phyloP scores from a whole-genome alignment of 2,888 invertebrate genomes.

The Stramonita haemastoma region DNA sequence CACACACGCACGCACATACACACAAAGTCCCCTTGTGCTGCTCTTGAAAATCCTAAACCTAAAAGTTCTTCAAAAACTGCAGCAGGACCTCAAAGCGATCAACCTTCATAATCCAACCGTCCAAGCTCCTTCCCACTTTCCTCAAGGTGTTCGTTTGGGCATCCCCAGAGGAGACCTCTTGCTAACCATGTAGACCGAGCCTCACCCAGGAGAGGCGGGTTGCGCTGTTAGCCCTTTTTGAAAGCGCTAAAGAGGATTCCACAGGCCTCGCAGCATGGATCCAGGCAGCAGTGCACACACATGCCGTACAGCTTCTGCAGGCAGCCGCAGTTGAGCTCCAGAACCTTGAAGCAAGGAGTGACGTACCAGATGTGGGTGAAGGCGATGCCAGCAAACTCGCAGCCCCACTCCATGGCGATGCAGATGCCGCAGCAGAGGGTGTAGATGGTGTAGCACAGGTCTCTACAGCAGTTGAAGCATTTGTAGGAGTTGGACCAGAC shows the following conservation, averaged over 20 bases:
- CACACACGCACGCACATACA: slow-evolving; percentile 1
- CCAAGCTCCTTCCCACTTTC: neutral
- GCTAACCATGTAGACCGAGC: no score
- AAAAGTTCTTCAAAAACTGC: neutral
- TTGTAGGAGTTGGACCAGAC: slow-evolving; percentile 84
- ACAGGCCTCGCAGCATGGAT: slow-evolving; percentile 61
- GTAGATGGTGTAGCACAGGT: slow-evolving; percentile 84
- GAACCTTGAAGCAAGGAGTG: slow-evolving; percentile 83
- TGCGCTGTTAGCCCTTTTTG: slow-evolving; percentile 45
- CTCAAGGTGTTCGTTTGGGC: no score
- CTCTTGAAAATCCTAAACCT: neutral
- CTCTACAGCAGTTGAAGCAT: slow-evolving; percentile 83
- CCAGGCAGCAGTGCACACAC: slow-evolving; percentile 78
- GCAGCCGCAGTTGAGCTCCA: slow-evolving; percentile 81
- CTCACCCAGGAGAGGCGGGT: neutral
- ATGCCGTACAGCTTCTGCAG: slow-evolving; percentile 76
- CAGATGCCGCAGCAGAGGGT: slow-evolving; percentile 85
- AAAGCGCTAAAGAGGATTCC: slow-evolving; percentile 59
- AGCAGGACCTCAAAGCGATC: neutral
- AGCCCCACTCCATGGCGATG: slow-evolving; percentile 82
- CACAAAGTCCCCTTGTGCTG: neutral
- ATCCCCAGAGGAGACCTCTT: no score
- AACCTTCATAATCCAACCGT: neutral
- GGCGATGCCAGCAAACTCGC: slow-evolving; percentile 80
- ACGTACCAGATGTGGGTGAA: slow-evolving; percentile 85